Percentiles rank a stretch among this genome's conserved stretches.
Conservation (phyloP, 2,888 invertebrate genomes). For the Dynastes hyllus region DNA sequence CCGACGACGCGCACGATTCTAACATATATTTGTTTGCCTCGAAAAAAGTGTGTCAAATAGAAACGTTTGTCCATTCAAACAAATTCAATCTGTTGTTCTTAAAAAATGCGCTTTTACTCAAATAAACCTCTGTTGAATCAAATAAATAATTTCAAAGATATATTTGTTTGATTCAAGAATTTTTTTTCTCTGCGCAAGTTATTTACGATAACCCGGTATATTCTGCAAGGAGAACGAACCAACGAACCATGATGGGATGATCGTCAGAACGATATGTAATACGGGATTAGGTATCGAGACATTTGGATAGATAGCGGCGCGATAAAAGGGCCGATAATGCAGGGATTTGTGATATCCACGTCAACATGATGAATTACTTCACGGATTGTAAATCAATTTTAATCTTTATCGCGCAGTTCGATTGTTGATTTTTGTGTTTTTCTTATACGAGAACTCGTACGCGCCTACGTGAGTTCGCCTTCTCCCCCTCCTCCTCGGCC, state of each 20-base stretch:
- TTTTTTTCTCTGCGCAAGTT: too few relatives aligned
- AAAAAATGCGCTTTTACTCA: too few relatives aligned
- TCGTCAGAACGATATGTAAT: slow-evolving; percentile 58
- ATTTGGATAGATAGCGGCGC: slow-evolving; percentile 67
- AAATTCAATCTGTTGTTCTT: too few relatives aligned
- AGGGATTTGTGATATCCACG: slow-evolving; percentile 72
- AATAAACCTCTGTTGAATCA: too few relatives aligned
- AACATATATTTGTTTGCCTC: too few relatives aligned
- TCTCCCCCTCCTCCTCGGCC: slow-evolving; percentile 1
- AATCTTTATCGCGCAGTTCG: slow-evolving; percentile 68
- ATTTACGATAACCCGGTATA: too few relatives aligned
- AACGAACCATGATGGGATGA: slow-evolving; percentile 7
- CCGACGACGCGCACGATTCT: too few relatives aligned
- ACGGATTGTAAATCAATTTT: slow-evolving; percentile 72
- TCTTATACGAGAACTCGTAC: slow-evolving; percentile 33
- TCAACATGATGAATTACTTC: slow-evolving; percentile 70
- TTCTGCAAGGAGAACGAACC: slow-evolving; percentile 10
- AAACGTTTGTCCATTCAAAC: too few relatives aligned
- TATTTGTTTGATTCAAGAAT: too few relatives aligned
- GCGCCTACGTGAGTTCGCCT: slow-evolving; percentile 34
- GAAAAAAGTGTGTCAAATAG: too few relatives aligned
- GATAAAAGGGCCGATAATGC: slow-evolving; percentile 70
- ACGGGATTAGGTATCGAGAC: slow-evolving; percentile 68
- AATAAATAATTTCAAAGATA: too few relatives aligned
- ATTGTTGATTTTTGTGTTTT: slow-evolving; percentile 61